Evolutionary conservation across 1,140 invertebrate species (phyloP).

Genomic region (Lepidotrigona ventralis): DNA sequence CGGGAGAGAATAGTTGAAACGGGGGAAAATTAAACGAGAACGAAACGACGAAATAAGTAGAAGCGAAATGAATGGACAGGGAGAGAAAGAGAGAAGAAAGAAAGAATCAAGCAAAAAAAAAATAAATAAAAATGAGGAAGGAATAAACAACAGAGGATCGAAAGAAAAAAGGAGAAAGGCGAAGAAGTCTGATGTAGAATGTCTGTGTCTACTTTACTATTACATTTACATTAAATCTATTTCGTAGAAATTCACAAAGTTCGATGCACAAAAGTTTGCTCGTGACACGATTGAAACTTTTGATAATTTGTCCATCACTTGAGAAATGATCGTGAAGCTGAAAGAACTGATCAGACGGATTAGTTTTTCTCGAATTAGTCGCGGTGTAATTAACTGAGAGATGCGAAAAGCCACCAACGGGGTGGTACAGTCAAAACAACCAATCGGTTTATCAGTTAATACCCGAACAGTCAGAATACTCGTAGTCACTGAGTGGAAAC

Average conservation of each 20-base stretch:
- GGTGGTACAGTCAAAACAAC: neutral
- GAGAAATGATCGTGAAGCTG: too few relatives aligned
- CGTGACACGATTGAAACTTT: neutral
- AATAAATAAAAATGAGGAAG: too few relatives aligned
- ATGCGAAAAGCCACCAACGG: neutral
- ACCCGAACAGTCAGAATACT: neutral
- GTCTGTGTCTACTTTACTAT: neutral
- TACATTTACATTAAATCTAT: neutral
- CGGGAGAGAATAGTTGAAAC: neutral
- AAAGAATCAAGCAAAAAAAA: neutral
- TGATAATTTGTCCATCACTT: neutral
- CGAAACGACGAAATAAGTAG: neutral
- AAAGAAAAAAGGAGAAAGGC: neutral
- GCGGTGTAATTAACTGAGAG: neutral
- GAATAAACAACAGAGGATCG: neutral
- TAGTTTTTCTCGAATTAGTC: neutral
- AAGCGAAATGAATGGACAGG: neutral
- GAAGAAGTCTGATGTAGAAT: neutral
- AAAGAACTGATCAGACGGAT: neutral
- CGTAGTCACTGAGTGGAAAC: neutral
- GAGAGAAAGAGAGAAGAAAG: neutral
- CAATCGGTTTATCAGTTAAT: conserved; percentile 5
- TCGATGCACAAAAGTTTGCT: too few relatives aligned
- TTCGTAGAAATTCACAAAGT: neutral
- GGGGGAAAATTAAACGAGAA: neutral